Conservation (phyloP, 2,888 invertebrate genomes). For the Sipha maydis region DNA sequence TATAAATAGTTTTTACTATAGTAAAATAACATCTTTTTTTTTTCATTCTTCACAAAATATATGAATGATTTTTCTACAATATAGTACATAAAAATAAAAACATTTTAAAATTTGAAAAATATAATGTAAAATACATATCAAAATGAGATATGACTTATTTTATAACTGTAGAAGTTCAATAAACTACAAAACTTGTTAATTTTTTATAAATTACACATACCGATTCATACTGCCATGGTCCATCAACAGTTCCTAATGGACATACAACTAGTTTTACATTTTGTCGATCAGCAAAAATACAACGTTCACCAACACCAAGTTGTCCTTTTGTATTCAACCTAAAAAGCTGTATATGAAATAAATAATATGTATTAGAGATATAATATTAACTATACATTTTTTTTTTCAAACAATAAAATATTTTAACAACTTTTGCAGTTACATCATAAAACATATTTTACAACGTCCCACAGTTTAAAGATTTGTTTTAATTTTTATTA, state of each 20-base stretch:
- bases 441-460: neutral
- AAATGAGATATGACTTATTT: too few species aligned
- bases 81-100: too few species aligned
- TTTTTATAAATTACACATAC: slow-evolving; percentile 66
- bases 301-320: slow-evolving; percentile 93
- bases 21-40: too few species aligned
- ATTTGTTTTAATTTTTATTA: neutral
- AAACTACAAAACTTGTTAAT: too few species aligned
- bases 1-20: too few species aligned
- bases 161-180: too few species aligned
- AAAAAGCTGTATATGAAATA: slow-evolving; percentile 74
- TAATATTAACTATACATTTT: neutral
- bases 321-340: slow-evolving; percentile 94
- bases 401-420: neutral
- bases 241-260: slow-evolving; percentile 90
- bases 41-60: too few species aligned
- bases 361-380: neutral
- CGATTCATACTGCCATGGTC: slow-evolving; percentile 93
- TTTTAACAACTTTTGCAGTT: neutral
- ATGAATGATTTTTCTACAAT: too few species aligned
- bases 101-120: too few species aligned
- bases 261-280: slow-evolving; percentile 91
- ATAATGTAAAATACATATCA: too few species aligned
- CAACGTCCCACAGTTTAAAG: neutral
- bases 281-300: slow-evolving; percentile 88